phyloP scores from a whole-genome alignment of 2,113 vertebrate genomes.

The Myrmecobius fasciatus region DNA sequence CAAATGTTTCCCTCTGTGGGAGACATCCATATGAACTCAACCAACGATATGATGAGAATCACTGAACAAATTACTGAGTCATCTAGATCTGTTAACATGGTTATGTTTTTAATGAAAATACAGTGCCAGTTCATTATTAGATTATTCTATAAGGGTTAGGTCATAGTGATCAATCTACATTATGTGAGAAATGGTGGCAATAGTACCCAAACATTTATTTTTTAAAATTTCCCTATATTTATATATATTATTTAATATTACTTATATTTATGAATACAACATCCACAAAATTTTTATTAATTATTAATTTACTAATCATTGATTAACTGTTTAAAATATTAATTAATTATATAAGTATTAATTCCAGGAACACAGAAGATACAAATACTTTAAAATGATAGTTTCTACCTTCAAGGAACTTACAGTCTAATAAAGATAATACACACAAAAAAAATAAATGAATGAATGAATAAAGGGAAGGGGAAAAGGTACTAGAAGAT shows the following conservation, averaged over 20 bases:
- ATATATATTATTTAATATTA: not conserved
- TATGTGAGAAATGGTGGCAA: not conserved
- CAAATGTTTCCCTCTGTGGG: not conserved
- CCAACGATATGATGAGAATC: not conserved
- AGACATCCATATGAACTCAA: not conserved
- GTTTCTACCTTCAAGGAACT: not conserved
- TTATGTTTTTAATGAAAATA: not conserved
- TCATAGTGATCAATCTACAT: not conserved
- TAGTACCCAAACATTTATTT: not conserved
- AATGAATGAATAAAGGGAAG: not conserved
- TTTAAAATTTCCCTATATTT: too few species aligned
- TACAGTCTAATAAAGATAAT: not conserved
- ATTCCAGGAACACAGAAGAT: not conserved
- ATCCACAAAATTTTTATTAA: not conserved
- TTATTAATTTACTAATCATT: not conserved
- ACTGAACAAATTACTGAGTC: not conserved
- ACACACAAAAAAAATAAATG: not conserved
- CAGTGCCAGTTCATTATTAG: not conserved
- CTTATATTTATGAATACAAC: too few species aligned
- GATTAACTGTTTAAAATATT: not conserved
- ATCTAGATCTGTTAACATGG: not conserved
- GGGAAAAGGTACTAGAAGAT: not conserved
- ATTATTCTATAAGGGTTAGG: not conserved
- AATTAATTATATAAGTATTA: not conserved
- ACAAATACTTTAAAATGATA: not conserved